Evolutionary conservation across 2,888 invertebrate species (phyloP).

Genomic region (Pimpla rufipes): DNA sequence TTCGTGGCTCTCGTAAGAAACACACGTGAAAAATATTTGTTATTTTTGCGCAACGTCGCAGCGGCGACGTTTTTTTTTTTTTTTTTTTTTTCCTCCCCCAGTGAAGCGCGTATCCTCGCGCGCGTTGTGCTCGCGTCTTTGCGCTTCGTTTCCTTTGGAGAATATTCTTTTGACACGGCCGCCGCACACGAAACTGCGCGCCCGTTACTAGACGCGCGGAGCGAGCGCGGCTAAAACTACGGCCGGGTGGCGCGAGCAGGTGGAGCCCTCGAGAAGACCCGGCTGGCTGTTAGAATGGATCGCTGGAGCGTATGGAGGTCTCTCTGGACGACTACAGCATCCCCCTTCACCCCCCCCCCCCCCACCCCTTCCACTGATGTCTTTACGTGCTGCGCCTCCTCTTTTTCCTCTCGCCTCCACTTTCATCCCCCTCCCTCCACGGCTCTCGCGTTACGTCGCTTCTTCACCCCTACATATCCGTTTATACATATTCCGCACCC

Average conservation of each 20-base stretch:
- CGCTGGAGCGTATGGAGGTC: conserved; percentile 48
- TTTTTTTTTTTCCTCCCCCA: no score
- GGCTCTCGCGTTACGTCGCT: conserved; percentile 16
- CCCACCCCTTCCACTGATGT: conserved; percentile 45
- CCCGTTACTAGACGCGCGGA: no score
- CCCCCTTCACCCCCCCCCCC: no score
- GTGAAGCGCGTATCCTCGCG: neutral
- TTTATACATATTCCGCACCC: conserved; percentile 41
- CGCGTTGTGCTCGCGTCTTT: conserved; percentile 20
- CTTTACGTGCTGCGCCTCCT: conserved; percentile 38
- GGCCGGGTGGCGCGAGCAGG: conserved; percentile 14
- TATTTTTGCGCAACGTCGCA: neutral
- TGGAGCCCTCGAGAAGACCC: conserved; percentile 28
- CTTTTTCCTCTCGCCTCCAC: conserved; percentile 18
- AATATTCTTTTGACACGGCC: conserved; percentile 49
- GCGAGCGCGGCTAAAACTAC: neutral
- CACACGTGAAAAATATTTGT: conserved; percentile 8
- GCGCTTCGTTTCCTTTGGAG: conserved; percentile 47
- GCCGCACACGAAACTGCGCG: conserved; percentile 29
- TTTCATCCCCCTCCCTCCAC: conserved; percentile 1
- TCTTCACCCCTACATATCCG: conserved; percentile 2
- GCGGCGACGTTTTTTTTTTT: neutral
- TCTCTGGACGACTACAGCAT: conserved; percentile 42
- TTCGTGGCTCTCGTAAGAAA: neutral
- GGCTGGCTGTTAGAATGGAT: conserved; percentile 53